A percentile compares a stretch with the other conserved stretches of the same genome.
Evolutionary conservation across 2,888 invertebrate genomes (phyloP).

Genomic region (Sarcophaga variegata): DNA sequence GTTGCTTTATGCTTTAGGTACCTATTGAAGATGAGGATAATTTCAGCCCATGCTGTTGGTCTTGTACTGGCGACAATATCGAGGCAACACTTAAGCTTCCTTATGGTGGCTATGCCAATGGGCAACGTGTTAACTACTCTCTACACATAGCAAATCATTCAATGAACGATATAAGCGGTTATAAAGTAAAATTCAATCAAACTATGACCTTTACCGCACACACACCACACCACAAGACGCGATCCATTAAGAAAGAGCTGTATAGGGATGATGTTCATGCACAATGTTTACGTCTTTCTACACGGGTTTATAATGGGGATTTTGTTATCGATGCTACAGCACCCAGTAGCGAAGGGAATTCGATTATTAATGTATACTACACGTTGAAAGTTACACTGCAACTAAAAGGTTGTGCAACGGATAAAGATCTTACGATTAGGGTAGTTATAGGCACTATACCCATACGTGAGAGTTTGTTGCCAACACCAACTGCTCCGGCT

Average conservation of each 20-base stretch:
- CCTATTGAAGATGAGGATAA: slow-evolving; percentile 66
- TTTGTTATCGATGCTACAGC: slow-evolving; percentile 73
- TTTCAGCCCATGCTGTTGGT: slow-evolving; percentile 73
- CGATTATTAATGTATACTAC: slow-evolving; percentile 72
- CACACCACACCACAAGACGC: slow-evolving; percentile 69
- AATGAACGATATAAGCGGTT: slow-evolving; percentile 70
- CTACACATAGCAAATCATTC: slow-evolving; percentile 87
- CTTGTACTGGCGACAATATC: slow-evolving; percentile 73
- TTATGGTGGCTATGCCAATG: slow-evolving; percentile 87
- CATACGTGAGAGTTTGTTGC: slow-evolving; percentile 51
- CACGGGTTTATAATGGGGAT: slow-evolving; percentile 69
- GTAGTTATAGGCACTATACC: slow-evolving; percentile 71
- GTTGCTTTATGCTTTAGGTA: slow-evolving; percentile 12
- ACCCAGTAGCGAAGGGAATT: slow-evolving; percentile 69
- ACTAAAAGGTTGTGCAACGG: slow-evolving; percentile 63
- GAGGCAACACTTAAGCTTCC: slow-evolving; percentile 81
- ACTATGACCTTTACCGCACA: slow-evolving; percentile 70
- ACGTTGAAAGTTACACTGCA: slow-evolving; percentile 67
- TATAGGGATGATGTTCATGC: slow-evolving; percentile 35
- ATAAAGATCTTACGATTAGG: slow-evolving; percentile 36
- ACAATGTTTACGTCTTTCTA: slow-evolving; percentile 68
- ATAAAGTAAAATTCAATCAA: slow-evolving; percentile 70
- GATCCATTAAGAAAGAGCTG: slow-evolving; percentile 59
- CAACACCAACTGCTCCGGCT: no score
- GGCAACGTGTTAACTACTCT: slow-evolving; percentile 86